Evolutionary conservation across 2,888 invertebrate genomes (phyloP).

Genomic region (Cantharis rufa): DNA sequence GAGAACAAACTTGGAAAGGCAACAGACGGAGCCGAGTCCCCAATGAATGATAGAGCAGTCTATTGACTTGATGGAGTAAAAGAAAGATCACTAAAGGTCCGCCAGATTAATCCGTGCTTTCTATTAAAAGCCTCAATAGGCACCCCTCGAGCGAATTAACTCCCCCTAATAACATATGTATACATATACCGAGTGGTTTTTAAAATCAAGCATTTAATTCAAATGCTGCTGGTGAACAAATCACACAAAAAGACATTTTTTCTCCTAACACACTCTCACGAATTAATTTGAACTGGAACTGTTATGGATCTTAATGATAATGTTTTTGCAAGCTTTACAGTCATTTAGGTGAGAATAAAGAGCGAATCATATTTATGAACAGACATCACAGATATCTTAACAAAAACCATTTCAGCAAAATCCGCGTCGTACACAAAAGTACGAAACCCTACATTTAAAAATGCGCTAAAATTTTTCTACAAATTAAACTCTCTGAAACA

Average conservation of each 20-base stretch:
- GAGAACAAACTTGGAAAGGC: slow-evolving; percentile 9
- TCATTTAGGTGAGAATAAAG: slow-evolving; percentile 51
- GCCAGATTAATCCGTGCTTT: slow-evolving; percentile 54
- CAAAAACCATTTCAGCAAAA: slow-evolving; percentile 49
- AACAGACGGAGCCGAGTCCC: slow-evolving; percentile 19
- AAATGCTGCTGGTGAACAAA: not conserved
- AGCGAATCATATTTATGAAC: slow-evolving; percentile 49
- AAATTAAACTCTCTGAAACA: slow-evolving; percentile 57
- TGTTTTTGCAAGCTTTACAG: slow-evolving; percentile 46
- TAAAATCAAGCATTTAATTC: slow-evolving; percentile 1
- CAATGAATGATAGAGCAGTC: slow-evolving; percentile 19
- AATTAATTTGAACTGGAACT: not conserved
- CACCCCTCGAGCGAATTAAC: slow-evolving; percentile 48
- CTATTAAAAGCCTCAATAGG: slow-evolving; percentile 54
- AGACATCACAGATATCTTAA: slow-evolving; percentile 48
- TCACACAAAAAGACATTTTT: not conserved
- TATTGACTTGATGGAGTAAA: slow-evolving; percentile 41
- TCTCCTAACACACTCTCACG: not conserved
- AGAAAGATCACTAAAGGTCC: slow-evolving; percentile 53
- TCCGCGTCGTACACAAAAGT: slow-evolving; percentile 43
- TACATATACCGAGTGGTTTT: slow-evolving; percentile 16
- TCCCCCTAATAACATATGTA: slow-evolving; percentile 24
- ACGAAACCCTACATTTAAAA: slow-evolving; percentile 53
- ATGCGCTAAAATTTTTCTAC: slow-evolving; percentile 56
- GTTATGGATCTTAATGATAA: slow-evolving; percentile 48